A percentile compares a stretch with the other conserved stretches of the same genome.
Evolutionary conservation across 2,797 vertebrate species (phyloP).

Genomic region (Xerus rutilus): DNA sequence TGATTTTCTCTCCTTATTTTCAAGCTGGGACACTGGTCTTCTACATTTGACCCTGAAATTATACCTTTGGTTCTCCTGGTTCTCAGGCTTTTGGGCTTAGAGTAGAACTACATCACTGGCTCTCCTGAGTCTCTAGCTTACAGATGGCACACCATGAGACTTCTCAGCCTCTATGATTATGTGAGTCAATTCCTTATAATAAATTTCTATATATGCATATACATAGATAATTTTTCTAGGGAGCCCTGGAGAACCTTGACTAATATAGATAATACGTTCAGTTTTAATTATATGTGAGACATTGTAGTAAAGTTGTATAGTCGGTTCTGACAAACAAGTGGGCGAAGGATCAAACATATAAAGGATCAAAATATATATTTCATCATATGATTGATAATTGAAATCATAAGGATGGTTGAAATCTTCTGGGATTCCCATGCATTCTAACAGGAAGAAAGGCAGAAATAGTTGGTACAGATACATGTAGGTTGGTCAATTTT

Average conservation of each 20-base stretch:
- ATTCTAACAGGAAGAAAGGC: neutral
- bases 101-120: neutral
- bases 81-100: neutral
- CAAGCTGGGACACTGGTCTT: neutral
- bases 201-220: neutral
- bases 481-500: neutral
- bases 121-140: neutral
- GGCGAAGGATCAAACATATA: neutral
- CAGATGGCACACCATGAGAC: neutral
- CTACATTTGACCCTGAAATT: neutral
- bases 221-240: neutral
- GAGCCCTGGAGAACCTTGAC: neutral
- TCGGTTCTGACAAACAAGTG: neutral
- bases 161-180: neutral
- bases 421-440: neutral
- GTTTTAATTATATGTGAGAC: slow-evolving; percentile 46
- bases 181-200: neutral
- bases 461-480: neutral
- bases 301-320: neutral
- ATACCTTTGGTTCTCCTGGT: neutral
- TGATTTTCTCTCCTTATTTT: neutral
- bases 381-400: neutral
- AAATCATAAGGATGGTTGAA: neutral
- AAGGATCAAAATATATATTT: neutral
- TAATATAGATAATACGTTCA: neutral